Evolutionary conservation across 1,140 invertebrate genomes (phyloP).

Genomic region (Calliphora vicina): DNA sequence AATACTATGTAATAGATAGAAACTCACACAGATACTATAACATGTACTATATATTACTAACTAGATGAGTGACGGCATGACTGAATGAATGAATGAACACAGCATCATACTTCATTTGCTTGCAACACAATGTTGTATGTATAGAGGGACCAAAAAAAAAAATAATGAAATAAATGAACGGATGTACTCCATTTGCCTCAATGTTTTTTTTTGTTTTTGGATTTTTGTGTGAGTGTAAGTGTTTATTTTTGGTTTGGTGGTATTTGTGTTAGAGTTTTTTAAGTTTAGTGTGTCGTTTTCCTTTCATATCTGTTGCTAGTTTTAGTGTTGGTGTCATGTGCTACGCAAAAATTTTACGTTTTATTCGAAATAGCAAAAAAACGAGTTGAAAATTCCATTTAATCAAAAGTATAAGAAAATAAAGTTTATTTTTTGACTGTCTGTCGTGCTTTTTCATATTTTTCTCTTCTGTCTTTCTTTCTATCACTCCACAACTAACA

Average conservation of each 20-base stretch:
- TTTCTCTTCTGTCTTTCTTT: too few species aligned
- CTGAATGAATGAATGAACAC: neutral
- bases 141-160: too few species aligned
- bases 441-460: neutral
- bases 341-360: neutral
- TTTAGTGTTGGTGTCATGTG: neutral
- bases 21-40: neutral
- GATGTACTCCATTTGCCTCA: neutral
- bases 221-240: neutral
- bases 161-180: neutral
- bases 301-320: neutral
- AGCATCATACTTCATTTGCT: neutral
- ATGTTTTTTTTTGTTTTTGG: neutral
- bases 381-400: conserved; percentile 23
- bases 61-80: neutral
- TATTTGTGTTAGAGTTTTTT: neutral
- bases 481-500: neutral
- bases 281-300: neutral
- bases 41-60: too few species aligned
- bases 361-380: neutral
- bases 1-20: neutral
- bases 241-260: neutral
- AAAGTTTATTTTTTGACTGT: neutral
- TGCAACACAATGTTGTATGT: neutral
- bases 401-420: neutral